phyloP scores from a whole-genome alignment of 2,888 invertebrate genomes.

The Leptinotarsa juncta region DNA sequence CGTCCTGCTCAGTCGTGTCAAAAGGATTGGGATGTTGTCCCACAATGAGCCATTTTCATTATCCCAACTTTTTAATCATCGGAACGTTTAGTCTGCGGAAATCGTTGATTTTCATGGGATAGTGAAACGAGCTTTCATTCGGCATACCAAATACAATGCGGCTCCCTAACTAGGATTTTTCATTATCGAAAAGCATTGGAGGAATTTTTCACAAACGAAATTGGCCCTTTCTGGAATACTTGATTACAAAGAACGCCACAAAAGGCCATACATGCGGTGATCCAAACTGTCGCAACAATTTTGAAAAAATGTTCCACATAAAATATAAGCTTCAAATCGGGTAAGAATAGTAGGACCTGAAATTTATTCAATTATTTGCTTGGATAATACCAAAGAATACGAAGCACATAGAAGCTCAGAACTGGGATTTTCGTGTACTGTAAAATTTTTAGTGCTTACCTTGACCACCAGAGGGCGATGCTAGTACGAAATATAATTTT shows the following conservation, averaged over 20 bases:
- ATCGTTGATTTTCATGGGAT: constrained; percentile 16
- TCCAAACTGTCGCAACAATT: no score
- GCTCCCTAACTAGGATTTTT: not conserved
- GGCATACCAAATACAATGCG: constrained; percentile 14
- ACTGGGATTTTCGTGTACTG: no score
- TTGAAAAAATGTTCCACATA: no score
- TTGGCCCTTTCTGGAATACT: constrained; percentile 11
- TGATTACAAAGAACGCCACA: not conserved
- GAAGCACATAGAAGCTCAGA: no score
- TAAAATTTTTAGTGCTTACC: no score
- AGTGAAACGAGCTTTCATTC: constrained; percentile 6
- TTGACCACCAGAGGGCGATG: no score
- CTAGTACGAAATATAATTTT: no score
- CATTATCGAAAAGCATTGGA: not conserved
- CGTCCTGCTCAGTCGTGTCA: constrained; percentile 5
- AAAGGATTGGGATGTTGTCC: constrained; percentile 14
- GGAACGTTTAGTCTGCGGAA: constrained; percentile 12
- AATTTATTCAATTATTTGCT: no score
- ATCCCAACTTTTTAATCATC: constrained; percentile 22
- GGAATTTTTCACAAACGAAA: constrained; percentile 6
- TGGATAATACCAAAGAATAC: no score
- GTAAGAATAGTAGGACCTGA: no score
- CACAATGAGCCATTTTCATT: constrained; percentile 25
- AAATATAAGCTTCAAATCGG: no score
- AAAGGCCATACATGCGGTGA: not conserved